Evolutionary conservation across 2,888 invertebrate species (phyloP), one percentile per base, ranked within the genome.

Genomic region (Urechis unicinctus): DNA sequence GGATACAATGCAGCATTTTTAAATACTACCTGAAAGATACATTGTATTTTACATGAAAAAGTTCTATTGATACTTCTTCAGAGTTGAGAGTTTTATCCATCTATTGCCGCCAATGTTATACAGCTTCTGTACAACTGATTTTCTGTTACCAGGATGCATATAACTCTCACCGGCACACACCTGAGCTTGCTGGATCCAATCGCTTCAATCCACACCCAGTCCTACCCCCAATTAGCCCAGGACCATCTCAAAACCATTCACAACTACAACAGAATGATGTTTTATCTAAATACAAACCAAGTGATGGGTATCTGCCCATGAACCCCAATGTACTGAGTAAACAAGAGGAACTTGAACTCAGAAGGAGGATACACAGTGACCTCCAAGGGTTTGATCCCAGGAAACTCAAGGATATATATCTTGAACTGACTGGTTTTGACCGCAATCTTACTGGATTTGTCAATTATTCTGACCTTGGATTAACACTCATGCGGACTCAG

Each of bases 361-460:
- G 66, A 36, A 63, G 63, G 50, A 55, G 68, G 26, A 52, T 72
- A 9, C 59, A 60, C 44, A 53, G 56, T n/a, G 71, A 73, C 26
- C 58, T 74, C 49, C 41, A 47, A 6, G 43, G 46, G 4, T 60
- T 64, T 25, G 59, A 66, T 47, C 58, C 64, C 0, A 53, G 59
- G 25, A 59, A 63, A 45, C 60, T 73, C 42, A 62, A 65, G 51
- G 65, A 71, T 30, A 59, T 70, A 0, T 74, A 74, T 55, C 46
- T 70, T 26, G 70, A 70, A 52, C 65, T 72, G 54, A 62, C 69
- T 24, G 58, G 61, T 9, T 65, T 63, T 50, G 70, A 71, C 55
- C 63, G 61, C 30, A 64, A 65, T 25, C 60, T 70, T 28, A 62
- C 62, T 25, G 69, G 71, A 1, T 70, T 59, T 56, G 69, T 70